A percentile compares a stretch with the other conserved stretches of the same genome.
phyloP scores from a whole-genome alignment of 2,113 vertebrate species.

The Ptilorrhoa leucosticta region DNA sequence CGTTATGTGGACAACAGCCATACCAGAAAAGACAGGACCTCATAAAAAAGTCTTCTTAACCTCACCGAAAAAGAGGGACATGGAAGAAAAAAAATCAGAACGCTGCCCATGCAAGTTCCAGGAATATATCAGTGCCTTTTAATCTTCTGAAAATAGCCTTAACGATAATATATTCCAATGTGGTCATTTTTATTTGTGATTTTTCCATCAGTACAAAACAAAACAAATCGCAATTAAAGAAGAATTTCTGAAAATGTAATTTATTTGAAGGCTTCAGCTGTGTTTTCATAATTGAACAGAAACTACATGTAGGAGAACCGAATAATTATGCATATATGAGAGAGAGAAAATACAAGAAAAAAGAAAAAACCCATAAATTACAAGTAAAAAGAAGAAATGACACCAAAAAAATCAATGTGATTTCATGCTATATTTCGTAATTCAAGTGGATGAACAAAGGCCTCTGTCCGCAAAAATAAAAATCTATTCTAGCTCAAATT shows the following conservation, averaged over 20 bases:
- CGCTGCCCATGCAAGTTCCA: neutral
- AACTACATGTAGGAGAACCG: neutral
- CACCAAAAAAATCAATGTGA: neutral
- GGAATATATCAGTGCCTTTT: fast-evolving
- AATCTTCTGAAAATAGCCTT: neutral
- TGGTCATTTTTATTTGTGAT: neutral
- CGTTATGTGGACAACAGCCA: neutral
- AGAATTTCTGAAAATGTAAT: neutral
- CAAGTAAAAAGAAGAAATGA: neutral
- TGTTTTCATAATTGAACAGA: neutral
- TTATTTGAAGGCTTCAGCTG: neutral
- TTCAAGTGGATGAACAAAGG: neutral
- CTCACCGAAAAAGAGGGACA: too few species aligned
- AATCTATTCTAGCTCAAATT: neutral
- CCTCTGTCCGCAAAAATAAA: neutral
- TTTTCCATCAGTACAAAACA: neutral
- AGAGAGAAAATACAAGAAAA: neutral
- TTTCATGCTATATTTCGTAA: fast-evolving
- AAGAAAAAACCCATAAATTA: neutral
- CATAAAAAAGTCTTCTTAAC: neutral
- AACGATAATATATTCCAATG: fast-evolving
- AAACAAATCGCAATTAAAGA: neutral
- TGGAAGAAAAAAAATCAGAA: neutral
- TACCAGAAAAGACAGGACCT: neutral
- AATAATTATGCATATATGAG: neutral